Base-by-base conservation (phyloP, 2,113 vertebrate genomes). In the Daubentonia madagascariensis region DNA sequence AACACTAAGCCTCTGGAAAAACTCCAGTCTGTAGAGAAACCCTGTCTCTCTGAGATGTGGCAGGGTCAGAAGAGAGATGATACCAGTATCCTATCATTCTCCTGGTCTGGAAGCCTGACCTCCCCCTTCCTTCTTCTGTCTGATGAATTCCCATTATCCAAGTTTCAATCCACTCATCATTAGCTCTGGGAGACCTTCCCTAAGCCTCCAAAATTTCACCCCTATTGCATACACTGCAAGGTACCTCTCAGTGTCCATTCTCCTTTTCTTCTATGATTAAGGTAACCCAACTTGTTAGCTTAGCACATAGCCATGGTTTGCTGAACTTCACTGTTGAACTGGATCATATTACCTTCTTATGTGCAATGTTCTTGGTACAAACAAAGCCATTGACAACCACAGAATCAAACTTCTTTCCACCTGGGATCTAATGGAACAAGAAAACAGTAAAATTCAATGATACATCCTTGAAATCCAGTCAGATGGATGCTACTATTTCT, bases 391-490 rank as follows among this genome's bases (percentile, higher is more conserved):
- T 99, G 37, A 99, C 99, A 96, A 99, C 99, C 63, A 99, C 96
- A 1, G 99, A 99, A 98, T 99, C 99, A 98, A 99, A 99, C 97
- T 99, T 99, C 98, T 99, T 99, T 95, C 99, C 99, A 97, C 99
- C 99, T 48, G 99, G 99, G 95, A 99, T 99, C 99, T 99, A 98
- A 96, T 52, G 98, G 94, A 95, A 76, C 20, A 96, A 92, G 63
- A 89, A 96, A 96, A 97, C 32, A 96, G 75, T 45, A 86, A 86
- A 94, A 96, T 68, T 88, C 25, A 59, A 28, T 88, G 30, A 94
- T 57, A 61, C 22, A 86, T 63, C 23, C 43, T 91, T 91, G 70
- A 50, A 87, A 63, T 93, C 22, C 40, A 96, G 61, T 95, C 85
- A 94, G 9, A 59, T 30, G 22, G 4, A 96, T 37, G 30, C 14